A percentile compares a stretch with the other conserved stretches of the same genome.
phyloP scores from a whole-genome alignment of 2,797 vertebrate genomes.

The Heteromormyrus szaboi region DNA sequence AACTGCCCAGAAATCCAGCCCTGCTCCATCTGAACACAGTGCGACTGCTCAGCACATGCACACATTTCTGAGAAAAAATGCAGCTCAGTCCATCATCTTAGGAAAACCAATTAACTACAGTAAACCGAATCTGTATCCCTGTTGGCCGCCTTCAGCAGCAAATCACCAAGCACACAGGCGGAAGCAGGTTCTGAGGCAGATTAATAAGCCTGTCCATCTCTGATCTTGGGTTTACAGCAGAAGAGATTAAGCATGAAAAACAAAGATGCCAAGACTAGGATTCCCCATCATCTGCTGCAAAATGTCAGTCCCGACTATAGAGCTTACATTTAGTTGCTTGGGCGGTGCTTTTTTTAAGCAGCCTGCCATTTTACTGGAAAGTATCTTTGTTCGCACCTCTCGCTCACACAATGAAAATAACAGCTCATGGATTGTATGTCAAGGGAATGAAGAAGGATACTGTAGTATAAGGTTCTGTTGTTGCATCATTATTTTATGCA shows the following conservation, averaged over 20 bases:
- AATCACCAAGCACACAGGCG: not conserved
- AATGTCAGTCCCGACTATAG: not conserved
- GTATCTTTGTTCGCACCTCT: not conserved
- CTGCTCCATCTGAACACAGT: not conserved
- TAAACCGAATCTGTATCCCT: not conserved
- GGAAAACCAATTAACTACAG: not conserved
- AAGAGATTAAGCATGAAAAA: slow-evolving; percentile 3
- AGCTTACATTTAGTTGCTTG: not conserved
- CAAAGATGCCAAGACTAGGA: not conserved
- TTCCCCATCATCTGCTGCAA: not conserved
- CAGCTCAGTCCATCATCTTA: not conserved
- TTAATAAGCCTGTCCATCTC: not conserved
- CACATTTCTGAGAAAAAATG: not conserved
- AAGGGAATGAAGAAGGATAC: not conserved
- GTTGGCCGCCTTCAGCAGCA: not conserved
- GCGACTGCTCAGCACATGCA: not conserved
- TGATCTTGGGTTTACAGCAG: not conserved
- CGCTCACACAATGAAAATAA: not conserved
- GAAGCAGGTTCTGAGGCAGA: not conserved
- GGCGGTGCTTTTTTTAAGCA: not conserved
- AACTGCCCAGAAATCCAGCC: not conserved
- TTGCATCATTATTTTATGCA: not conserved
- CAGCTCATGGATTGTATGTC: not conserved
- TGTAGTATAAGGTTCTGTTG: not conserved
- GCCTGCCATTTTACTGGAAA: not conserved